Evolutionary conservation across 2,797 vertebrate species (phyloP), one percentile per base, ranked within the genome.

Genomic region (Gymnothorax javanicus): DNA sequence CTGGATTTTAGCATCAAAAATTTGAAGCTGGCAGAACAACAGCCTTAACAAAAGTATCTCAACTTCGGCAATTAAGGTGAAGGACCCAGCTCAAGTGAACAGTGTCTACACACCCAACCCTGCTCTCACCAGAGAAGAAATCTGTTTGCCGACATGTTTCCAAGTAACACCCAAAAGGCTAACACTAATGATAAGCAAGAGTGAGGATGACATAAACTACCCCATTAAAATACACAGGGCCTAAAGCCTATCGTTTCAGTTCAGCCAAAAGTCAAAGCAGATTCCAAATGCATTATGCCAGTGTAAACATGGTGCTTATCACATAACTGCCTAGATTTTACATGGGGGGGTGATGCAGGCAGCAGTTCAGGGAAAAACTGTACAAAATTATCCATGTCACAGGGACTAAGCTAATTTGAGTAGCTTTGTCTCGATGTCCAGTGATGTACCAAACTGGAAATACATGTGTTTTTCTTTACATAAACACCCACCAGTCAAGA

Each of bases 101-200:
- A n/a, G 77, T 81, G n/a, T 81, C 56, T 81, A 81, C 77, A 81
- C 20, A 81, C 77, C 77, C 52, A 81, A 81, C 50, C 77, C 77
- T n/a, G 52, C 50, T 52, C 52, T n/a, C 52, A 81, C 7, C 17
- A 81, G 23, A 81, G 20, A 52, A 81, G 50, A 56, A n/a, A 54
- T 56, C 50, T 9, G 77, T n/a, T 20, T n/a, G 20, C 52, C 20
- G 7, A 23, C 77, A 81, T 11, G 52, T 23, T 56, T 20, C 50
- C 77, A 13, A 81, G 77, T 56, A 81, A 81, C 77, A 81, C 77
- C 77, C 77, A 56, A 81, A 81, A 81, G 77, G 52, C 77, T 81
- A 81, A 81, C 77, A 81, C 4, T 56, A n/a, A 81, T 81, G 77
- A 56, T 81, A 81, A 81, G 77, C 50, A n/a, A 56, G 20, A 12